Conservation (phyloP, 1,140 invertebrate species). For the Heliconius himera region DNA sequence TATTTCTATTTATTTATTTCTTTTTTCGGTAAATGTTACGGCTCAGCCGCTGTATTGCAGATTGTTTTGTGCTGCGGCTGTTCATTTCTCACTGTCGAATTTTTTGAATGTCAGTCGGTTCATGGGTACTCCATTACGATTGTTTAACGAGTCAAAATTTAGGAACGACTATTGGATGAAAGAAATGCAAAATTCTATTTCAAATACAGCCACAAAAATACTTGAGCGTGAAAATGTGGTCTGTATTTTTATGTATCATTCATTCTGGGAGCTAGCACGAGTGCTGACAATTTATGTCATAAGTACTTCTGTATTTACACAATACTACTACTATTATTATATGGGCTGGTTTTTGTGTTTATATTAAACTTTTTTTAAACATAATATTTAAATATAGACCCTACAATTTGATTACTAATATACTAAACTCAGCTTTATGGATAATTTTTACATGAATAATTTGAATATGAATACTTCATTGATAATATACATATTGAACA, state of each 20-base stretch:
- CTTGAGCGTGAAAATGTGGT: slow-evolving; percentile 9
- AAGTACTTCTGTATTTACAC: neutral
- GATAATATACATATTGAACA: neutral
- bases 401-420: neutral
- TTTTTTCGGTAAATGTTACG: slow-evolving; percentile 68
- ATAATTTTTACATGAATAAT: neutral
- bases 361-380: neutral
- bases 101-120: slow-evolving; percentile 52
- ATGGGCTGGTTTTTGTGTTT: neutral
- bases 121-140: slow-evolving; percentile 37
- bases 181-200: slow-evolving; percentile 24
- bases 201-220: slow-evolving; percentile 1
- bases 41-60: slow-evolving; percentile 58
- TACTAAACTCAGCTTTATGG: neutral
- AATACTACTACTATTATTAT: neutral
- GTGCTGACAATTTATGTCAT: neutral
- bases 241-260: slow-evolving; percentile 9
- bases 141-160: slow-evolving; percentile 32
- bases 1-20: slow-evolving; percentile 72
- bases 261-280: neutral
- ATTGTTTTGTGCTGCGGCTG: slow-evolving; percentile 61
- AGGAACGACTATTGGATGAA: slow-evolving; percentile 19
- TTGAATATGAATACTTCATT: neutral
- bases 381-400: neutral
- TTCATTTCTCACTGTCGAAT: slow-evolving; percentile 69